Conservation (phyloP, 2,113 vertebrate species). For the Strix uralensis region DNA sequence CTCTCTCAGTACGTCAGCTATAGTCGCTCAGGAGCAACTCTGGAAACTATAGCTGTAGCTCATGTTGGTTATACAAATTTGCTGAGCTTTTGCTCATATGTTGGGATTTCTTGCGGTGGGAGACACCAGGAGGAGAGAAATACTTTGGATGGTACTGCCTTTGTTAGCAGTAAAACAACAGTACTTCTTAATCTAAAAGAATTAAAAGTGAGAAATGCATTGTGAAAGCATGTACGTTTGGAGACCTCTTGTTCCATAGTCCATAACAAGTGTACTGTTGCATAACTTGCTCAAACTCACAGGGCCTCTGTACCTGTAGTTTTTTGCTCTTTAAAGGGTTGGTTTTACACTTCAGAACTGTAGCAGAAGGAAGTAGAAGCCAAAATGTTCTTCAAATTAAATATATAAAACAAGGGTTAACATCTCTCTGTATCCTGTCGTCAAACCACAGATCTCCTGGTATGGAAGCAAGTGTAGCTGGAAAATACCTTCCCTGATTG, state of each 20-base stretch:
- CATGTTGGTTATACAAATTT: rapidly evolving
- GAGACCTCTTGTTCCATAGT: background rate
- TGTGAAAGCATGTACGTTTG: rapidly evolving
- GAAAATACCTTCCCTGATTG: background rate
- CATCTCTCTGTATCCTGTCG: background rate
- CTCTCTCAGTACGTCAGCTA: background rate
- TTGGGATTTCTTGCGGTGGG: background rate
- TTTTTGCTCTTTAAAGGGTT: background rate
- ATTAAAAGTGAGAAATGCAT: background rate
- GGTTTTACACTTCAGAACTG: background rate
- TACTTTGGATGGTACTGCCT: background rate
- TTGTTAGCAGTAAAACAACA: background rate
- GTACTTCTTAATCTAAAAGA: background rate
- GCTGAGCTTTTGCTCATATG: background rate
- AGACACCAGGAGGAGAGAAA: background rate
- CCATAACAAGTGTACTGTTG: background rate
- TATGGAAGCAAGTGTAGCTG: background rate
- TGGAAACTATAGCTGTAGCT: background rate
- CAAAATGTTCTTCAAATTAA: background rate
- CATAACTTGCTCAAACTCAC: background rate
- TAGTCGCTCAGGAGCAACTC: background rate
- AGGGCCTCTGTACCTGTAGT: background rate
- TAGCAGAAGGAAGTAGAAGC: background rate
- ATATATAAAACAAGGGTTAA: background rate
- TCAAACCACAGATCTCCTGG: background rate